Base-by-base conservation (phyloP, 2,797 vertebrate genomes). In the Brachyrhaphis roseni region DNA sequence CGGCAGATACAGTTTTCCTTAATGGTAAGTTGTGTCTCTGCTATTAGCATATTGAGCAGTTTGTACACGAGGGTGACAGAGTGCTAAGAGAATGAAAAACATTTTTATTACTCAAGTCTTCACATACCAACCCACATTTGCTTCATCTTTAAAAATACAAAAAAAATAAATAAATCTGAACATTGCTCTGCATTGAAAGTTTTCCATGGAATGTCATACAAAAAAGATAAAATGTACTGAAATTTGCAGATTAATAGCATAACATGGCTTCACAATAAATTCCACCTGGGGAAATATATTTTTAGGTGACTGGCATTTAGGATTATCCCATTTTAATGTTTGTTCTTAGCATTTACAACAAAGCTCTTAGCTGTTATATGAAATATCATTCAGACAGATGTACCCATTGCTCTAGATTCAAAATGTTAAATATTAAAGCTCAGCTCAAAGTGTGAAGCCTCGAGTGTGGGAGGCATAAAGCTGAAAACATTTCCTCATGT, bases 361-460 rank as follows among this genome's bases (percentile, higher is more conserved):
- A 36, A 36, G 18, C 62, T 66, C 34, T 66, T 39, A 39, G 7
- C 16, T 4, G 18, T 36, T 66, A 39, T 8, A 66, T 2, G 18
- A 39, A 36, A 36, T 66, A 34, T 59, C 12, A 62, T 20, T 66
- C 15, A 28, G 39, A 34, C 62, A 39, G 18, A 66, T 39, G 34
- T 36, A 66, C 34, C 49, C 31, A 36, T 5, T 66, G 16, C 31
- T 66, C 34, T 23, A 36, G 62, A 66, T 66, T 39, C 16, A 20
- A 66, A 36, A 66, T 20, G 31, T 34, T 20, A 39, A 36, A 66
- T 66, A 66, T 66, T 66, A 36, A 36, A 74, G 23, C 73, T 57
- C 23, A 55, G 49, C 36, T 39, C 51, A 75, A 57, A 55, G 36
- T 75, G 73, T 74, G 6, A 43, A 75, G 36, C 28, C 73, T 75